phyloP scores from a whole-genome alignment of 2,888 invertebrate genomes.

The Pyrgus malvae region DNA sequence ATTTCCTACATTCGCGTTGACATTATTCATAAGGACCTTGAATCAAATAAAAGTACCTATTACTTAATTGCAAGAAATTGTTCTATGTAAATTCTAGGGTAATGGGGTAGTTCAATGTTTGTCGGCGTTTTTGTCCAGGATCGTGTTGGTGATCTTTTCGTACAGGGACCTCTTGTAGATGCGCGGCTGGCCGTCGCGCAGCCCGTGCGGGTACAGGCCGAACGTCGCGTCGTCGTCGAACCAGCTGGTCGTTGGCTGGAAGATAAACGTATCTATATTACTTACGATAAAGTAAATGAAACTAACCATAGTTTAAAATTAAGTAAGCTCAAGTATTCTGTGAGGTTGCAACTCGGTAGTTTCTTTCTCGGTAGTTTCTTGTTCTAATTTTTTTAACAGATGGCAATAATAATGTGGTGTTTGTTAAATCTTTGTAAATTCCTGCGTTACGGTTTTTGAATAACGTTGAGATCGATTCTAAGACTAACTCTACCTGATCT shows the following conservation, averaged over 20 bases:
- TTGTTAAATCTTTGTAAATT: too few relatives aligned
- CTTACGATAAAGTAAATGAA: too few relatives aligned
- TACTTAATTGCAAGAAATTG: background rate
- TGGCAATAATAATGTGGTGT: too few relatives aligned
- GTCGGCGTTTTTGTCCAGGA: conserved; percentile 48
- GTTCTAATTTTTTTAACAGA: too few relatives aligned
- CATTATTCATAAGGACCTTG: conserved; percentile 11
- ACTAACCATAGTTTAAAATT: too few relatives aligned
- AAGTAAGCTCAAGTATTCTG: too few relatives aligned
- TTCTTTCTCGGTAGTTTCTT: too few relatives aligned
- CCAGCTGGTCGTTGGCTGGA: conserved; percentile 67
- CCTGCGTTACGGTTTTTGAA: too few relatives aligned
- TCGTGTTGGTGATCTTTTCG: conserved; percentile 55
- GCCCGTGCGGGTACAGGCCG: conserved; percentile 52
- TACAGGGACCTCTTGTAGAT: conserved; percentile 73
- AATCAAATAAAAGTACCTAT: background rate
- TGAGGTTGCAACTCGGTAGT: too few relatives aligned
- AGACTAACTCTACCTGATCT: too few relatives aligned
- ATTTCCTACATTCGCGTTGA: conserved; percentile 19
- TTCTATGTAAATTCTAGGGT: background rate
- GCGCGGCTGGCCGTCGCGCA: conserved; percentile 60
- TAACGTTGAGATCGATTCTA: too few relatives aligned
- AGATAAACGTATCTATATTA: conserved; percentile 29
- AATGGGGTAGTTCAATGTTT: conserved; percentile 20
- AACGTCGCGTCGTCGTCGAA: conserved; percentile 62